Conservation (phyloP, 2,113 vertebrate species). For the Camelus bactrianus region DNA sequence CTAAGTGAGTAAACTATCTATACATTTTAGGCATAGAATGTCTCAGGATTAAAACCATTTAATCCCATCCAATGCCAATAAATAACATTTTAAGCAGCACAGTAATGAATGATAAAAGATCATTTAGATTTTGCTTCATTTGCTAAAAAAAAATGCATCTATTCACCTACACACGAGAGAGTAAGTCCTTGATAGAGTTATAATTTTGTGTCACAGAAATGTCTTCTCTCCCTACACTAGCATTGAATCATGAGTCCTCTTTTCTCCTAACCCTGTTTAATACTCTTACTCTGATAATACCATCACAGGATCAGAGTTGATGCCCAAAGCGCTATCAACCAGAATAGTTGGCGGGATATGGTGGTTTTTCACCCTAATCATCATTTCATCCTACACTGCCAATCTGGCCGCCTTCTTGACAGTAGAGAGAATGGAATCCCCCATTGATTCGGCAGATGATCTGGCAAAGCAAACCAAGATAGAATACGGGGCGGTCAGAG, state of each 20-base stretch:
- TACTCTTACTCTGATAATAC: slow-evolving; percentile 82
- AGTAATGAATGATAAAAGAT: neutral
- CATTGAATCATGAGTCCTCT: slow-evolving; percentile 33
- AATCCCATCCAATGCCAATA: neutral
- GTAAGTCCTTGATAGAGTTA: neutral
- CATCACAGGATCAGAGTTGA: slow-evolving; percentile 96
- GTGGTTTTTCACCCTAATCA: slow-evolving; percentile 99
- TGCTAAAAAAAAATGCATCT: neutral
- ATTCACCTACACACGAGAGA: neutral
- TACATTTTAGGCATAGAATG: neutral
- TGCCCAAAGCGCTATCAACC: slow-evolving; percentile 99
- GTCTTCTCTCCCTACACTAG: slow-evolving; percentile 67
- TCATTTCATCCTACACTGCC: slow-evolving; percentile 99
- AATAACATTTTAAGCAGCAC: neutral
- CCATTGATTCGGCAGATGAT: slow-evolving; percentile 98
- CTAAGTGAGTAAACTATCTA: neutral
- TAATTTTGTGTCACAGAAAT: slow-evolving; percentile 72
- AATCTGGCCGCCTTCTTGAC: slow-evolving; percentile 99
- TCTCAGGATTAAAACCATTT: neutral
- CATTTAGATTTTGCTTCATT: neutral
- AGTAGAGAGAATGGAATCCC: slow-evolving; percentile 98
- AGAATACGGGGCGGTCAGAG: slow-evolving; percentile 97
- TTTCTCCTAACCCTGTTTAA: slow-evolving; percentile 79
- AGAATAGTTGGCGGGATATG: slow-evolving; percentile 99
- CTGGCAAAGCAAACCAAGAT: slow-evolving; percentile 99